These are phyloP conservation scores for Scaptomyza hsui DNA, from an alignment of 1,140 invertebrate species.

Conservation along the genomic window DNA sequence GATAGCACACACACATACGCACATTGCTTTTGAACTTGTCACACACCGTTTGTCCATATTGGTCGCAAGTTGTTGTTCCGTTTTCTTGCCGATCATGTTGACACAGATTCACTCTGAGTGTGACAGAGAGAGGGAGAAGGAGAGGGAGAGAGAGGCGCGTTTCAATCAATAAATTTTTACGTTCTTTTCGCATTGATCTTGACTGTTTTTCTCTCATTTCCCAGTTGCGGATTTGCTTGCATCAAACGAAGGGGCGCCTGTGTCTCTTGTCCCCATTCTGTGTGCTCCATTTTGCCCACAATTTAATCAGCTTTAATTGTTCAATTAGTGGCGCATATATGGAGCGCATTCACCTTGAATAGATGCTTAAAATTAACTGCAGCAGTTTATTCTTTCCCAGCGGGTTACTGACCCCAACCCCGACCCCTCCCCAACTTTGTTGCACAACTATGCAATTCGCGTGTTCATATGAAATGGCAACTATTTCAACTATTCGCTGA, in stretches of 20 bases:
- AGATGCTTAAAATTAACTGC: neutral
- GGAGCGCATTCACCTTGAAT: constrained; percentile 18
- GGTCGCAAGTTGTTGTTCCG: constrained; percentile 73
- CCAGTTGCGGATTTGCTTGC: constrained; percentile 53
- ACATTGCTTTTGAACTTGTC: constrained; percentile 71
- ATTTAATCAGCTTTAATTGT: constrained; percentile 62
- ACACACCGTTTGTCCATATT: constrained; percentile 69
- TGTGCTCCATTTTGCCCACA: constrained; percentile 49
- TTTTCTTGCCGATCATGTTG: constrained; percentile 66
- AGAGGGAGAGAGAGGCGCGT: constrained; percentile 21
- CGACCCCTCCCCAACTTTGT: constrained; percentile 11
- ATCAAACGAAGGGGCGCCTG: constrained; percentile 42
- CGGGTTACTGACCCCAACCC: constrained; percentile 52
- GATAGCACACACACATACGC: constrained; percentile 24
- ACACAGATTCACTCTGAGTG: constrained; percentile 61
- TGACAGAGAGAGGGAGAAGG: neutral
- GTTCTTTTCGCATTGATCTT: constrained; percentile 44
- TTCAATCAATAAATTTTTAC: constrained; percentile 67
- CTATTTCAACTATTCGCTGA: constrained; percentile 55
- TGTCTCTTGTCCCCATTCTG: constrained; percentile 43
- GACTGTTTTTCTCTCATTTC: neutral
- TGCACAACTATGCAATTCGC: constrained; percentile 41
- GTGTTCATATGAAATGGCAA: constrained; percentile 53
- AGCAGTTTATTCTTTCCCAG: constrained; percentile 2
- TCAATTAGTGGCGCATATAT: constrained; percentile 59